These are phyloP conservation scores for Eira barbara DNA, from an alignment of 2,113 vertebrate species.

Conservation along the genomic window DNA sequence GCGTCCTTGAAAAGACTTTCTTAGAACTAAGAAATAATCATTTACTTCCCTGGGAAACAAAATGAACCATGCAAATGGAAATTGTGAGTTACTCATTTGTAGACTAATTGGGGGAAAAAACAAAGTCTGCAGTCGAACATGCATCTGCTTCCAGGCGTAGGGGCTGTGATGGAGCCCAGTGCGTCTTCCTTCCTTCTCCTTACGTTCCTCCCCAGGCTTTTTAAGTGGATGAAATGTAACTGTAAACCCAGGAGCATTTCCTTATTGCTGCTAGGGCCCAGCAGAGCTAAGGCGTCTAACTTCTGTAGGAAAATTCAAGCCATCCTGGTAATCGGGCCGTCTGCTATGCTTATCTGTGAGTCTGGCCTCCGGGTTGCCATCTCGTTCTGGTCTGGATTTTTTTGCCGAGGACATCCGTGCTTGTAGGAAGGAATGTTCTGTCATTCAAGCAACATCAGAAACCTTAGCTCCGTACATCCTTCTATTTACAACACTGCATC, in stretches of 20 bases:
- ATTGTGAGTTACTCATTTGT: slow-evolving; percentile 67
- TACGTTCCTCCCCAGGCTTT: neutral
- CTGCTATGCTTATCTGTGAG: neutral
- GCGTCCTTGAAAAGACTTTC: slow-evolving; percentile 68
- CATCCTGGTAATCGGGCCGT: neutral
- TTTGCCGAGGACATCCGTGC: neutral
- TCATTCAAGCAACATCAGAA: neutral
- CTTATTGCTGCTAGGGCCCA: neutral
- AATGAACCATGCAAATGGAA: slow-evolving; percentile 72
- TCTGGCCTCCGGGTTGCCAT: neutral
- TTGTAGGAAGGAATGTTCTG: neutral
- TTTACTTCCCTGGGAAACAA: slow-evolving; percentile 64
- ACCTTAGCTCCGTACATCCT: neutral
- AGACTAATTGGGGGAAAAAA: slow-evolving; percentile 65
- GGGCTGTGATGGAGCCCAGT: neutral
- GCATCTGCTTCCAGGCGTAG: slow-evolving; percentile 47
- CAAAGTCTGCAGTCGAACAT: slow-evolving; percentile 49
- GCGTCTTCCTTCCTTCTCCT: neutral
- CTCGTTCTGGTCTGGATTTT: neutral
- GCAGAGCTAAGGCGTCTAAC: neutral
- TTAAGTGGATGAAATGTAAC: slow-evolving; percentile 29
- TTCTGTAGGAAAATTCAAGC: slow-evolving; percentile 21
- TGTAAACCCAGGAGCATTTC: slow-evolving; percentile 34
- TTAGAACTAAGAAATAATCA: slow-evolving; percentile 66
- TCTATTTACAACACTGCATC: neutral